These are phyloP conservation scores for Eudasyphora cyanicolor DNA, from an alignment of 2,888 invertebrate genomes.

Conservation along the genomic window DNA sequence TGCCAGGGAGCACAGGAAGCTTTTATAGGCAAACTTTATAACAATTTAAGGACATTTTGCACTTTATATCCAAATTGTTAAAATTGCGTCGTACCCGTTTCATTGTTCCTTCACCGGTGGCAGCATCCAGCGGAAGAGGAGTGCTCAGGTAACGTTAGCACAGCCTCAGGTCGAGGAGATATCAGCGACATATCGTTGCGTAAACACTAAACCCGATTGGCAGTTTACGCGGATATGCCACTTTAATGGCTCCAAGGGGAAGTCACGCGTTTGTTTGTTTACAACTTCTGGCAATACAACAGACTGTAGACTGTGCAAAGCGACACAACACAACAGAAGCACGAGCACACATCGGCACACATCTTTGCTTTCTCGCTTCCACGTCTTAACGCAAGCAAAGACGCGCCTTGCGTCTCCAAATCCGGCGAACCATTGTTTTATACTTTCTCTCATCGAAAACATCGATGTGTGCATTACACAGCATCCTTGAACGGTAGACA, in stretches of 20 bases:
- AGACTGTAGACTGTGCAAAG: slow-evolving; percentile 14
- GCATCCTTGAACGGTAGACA: slow-evolving; percentile 1
- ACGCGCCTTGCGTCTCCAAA: not conserved
- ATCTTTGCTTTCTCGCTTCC: not conserved
- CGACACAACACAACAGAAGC: not conserved
- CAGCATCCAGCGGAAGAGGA: slow-evolving; percentile 28
- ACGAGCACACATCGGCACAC: too few species aligned
- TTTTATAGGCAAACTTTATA: slow-evolving; percentile 69
- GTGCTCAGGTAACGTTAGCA: slow-evolving; percentile 28
- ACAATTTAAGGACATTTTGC: slow-evolving; percentile 75
- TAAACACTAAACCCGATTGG: slow-evolving; percentile 44
- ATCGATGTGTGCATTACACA: not conserved
- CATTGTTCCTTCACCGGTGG: not conserved
- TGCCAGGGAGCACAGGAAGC: not conserved
- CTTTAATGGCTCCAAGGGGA: slow-evolving; percentile 74
- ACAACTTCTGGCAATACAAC: slow-evolving; percentile 32
- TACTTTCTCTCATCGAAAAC: slow-evolving; percentile 24
- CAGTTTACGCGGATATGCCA: slow-evolving; percentile 72
- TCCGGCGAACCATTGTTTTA: not conserved
- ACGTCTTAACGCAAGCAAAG: not conserved
- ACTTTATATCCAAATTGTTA: slow-evolving; percentile 40
- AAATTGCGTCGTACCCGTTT: not conserved
- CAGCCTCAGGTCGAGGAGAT: slow-evolving; percentile 31
- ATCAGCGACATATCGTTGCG: slow-evolving; percentile 19
- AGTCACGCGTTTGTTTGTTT: slow-evolving; percentile 76